Percentiles rank a stretch among this genome's conserved stretches.
Conservation (phyloP, 2,113 vertebrate species). For the Brienomyrus longianalis region DNA sequence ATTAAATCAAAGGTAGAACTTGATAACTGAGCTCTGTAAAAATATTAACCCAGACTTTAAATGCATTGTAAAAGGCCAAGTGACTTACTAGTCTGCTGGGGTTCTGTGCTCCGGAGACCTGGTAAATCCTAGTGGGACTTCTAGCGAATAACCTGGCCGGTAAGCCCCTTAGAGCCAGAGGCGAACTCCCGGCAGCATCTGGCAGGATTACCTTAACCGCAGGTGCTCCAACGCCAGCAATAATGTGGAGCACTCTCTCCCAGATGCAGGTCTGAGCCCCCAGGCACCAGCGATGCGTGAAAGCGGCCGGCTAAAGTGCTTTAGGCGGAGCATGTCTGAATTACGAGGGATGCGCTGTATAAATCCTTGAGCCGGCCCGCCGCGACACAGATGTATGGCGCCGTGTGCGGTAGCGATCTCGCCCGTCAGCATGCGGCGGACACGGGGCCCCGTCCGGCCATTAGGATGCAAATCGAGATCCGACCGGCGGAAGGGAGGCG, state of each 20-base stretch:
- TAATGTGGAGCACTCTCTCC: not conserved
- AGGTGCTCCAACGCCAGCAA: conserved; percentile 26
- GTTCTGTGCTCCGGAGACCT: conserved; percentile 1
- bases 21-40: not conserved
- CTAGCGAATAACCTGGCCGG: not conserved
- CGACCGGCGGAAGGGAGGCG: conserved; percentile 28
- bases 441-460: conserved; percentile 18
- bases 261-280: not conserved
- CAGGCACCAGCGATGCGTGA: conserved; percentile 12
- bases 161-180: conserved; percentile 2
- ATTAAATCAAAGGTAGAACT: not conserved
- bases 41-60: not conserved
- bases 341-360: conserved; percentile 1
- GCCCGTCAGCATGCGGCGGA: not conserved
- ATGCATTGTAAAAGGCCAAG: not conserved
- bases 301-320: conserved; percentile 10
- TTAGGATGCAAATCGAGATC: conserved; percentile 45
- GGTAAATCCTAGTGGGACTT: not conserved
- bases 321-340: conserved; percentile 7
- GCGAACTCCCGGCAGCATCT: not conserved
- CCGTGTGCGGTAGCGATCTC: not conserved
- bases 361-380: not conserved
- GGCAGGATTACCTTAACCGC: not conserved
- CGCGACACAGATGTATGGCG: not conserved
- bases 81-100: not conserved